A percentile compares a stretch with the other conserved stretches of the same genome.
phyloP scores from a whole-genome alignment of 2,113 vertebrate genomes.

The Cercopithecus mona region DNA sequence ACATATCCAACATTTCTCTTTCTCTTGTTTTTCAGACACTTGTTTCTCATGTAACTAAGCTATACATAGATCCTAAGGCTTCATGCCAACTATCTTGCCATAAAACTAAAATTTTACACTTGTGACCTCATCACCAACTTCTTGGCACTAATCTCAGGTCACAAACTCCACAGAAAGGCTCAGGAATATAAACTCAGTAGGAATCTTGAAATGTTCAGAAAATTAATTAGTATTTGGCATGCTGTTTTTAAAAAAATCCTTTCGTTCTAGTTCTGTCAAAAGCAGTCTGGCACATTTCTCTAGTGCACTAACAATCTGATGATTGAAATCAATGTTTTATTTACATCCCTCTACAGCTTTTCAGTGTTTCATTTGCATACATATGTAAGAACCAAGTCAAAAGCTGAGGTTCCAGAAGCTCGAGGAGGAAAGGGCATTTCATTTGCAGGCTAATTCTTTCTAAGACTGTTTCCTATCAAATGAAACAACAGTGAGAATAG shows the following conservation, averaged over 20 bases:
- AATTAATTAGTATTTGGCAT: conserved; percentile 73
- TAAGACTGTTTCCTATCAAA: conserved; percentile 24
- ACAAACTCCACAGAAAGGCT: conserved; percentile 40
- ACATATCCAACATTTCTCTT: conserved; percentile 53
- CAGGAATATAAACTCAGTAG: conserved; percentile 36
- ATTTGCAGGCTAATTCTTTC: neutral
- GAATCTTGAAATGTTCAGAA: conserved; percentile 68
- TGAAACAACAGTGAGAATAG: conserved; percentile 1
- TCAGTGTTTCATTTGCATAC: conserved; percentile 61
- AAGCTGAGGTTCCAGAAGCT: conserved; percentile 8
- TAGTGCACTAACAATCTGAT: conserved; percentile 48
- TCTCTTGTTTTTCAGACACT: conserved; percentile 60
- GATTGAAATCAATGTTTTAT: conserved; percentile 66
- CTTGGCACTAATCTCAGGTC: conserved; percentile 36
- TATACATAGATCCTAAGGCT: conserved; percentile 40
- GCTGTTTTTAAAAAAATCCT: conserved; percentile 30
- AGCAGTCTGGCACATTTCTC: conserved; percentile 74
- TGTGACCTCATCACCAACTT: conserved; percentile 63
- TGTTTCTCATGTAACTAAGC: conserved; percentile 46
- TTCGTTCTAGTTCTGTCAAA: conserved; percentile 66
- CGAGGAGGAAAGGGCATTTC: neutral
- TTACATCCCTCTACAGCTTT: conserved; percentile 57
- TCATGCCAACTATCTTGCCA: conserved; percentile 46
- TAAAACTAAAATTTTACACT: conserved; percentile 59
- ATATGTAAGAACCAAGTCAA: conserved; percentile 30